These are phyloP conservation scores for Lycopodina hypogea DNA, from an alignment of 37 sponge, comb jelly and placozoan genomes.

Conservation along the genomic window DNA sequence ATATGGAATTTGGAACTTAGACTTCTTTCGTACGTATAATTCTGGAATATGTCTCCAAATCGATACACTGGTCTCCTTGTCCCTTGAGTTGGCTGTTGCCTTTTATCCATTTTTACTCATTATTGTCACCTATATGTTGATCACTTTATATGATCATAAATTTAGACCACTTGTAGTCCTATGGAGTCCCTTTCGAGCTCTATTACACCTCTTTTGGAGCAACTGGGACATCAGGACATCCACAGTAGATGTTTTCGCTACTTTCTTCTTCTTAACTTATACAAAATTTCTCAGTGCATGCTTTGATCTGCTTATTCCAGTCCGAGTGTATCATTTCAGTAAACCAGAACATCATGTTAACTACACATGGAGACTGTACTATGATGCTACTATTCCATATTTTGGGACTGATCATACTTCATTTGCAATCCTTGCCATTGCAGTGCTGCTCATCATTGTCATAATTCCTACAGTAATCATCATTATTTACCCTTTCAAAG, in stretches of 20 bases:
- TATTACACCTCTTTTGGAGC: constrained; percentile 12
- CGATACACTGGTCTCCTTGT: not conserved
- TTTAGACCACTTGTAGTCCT: not conserved
- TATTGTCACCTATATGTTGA: constrained; percentile 7
- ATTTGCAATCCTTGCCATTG: constrained; percentile 38
- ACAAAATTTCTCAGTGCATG: constrained; percentile 40
- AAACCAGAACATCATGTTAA: not conserved
- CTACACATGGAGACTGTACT: constrained; percentile 4
- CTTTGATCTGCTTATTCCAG: constrained; percentile 37
- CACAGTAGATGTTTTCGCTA: constrained; percentile 47
- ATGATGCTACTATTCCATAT: constrained; percentile 39
- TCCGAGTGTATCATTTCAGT: constrained; percentile 2
- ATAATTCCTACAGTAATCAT: constrained; percentile 44
- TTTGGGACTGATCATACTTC: constrained; percentile 36
- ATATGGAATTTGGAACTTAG: constrained; percentile 39
- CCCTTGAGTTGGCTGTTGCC: constrained; percentile 27
- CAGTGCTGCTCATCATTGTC: constrained; percentile 14
- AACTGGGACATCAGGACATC: constrained; percentile 41
- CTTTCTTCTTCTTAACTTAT: constrained; percentile 63
- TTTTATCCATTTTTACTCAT: constrained; percentile 21
- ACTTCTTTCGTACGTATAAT: constrained; percentile 15
- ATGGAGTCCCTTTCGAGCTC: constrained; percentile 14
- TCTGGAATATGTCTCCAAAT: constrained; percentile 13
- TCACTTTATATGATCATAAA: constrained; percentile 5
- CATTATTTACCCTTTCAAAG: constrained; percentile 5